Base-by-base conservation (phyloP, 2,113 vertebrate genomes). In the Syngnathoides biaculeatus region DNA sequence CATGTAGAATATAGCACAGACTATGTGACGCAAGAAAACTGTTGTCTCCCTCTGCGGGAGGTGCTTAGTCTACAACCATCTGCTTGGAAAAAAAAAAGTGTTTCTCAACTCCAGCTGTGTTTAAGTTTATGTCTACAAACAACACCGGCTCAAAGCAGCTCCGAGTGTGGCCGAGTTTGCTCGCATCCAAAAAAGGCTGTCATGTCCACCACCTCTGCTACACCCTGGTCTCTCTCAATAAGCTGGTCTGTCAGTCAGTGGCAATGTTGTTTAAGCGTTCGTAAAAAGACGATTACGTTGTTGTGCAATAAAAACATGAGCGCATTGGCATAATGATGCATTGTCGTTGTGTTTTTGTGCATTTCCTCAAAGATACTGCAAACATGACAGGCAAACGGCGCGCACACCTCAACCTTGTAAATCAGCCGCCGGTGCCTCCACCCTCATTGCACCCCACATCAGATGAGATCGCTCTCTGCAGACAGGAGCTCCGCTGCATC, bases 221-320 rank as follows among this genome's bases (percentile, higher is more conserved):
- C 84, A 80, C 82, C 77, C 80, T 85, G 85, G 84, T 91, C 84
- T 84, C 86, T 88, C 86, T 90, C 83, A 88, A 85, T 90, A 90
- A 91, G 81, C 88, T 85, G 87, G 84, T 90, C 82, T 86, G 87
- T 90, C 86, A 85, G 89, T 90, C 88, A 85, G 90, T 92, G 89
- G 89, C 88, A 84, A 90, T 90, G 90, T 92, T 86, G 88, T 92
- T 88, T 79, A 86, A 88, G 87, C 86, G 79, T 91, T 90, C 87
- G 80, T 90, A 81, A 91, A 87, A 89, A 90, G 87, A 91, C 80
- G 68, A 90, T 62, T 89, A 89, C 86, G 83, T 91, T 90, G 88
- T 90, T 93, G 93, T 93, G 94, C 94, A 97, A 96, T 97, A 96
- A 92, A 95, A 95, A 86, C 83, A 87, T 88, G 88, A 93, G 92